Conservation (phyloP, 2,888 invertebrate species). For the Eustalomyia histrio region DNA sequence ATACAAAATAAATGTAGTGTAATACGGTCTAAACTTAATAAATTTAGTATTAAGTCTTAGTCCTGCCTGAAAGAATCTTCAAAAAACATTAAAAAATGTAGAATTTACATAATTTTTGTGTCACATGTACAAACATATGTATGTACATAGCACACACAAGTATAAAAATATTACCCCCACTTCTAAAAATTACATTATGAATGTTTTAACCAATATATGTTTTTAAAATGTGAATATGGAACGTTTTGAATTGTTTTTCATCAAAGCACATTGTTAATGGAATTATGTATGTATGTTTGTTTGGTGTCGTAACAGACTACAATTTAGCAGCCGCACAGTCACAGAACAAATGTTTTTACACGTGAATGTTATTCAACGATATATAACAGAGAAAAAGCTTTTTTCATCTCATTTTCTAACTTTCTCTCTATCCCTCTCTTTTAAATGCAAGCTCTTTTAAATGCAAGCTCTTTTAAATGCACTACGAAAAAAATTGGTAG, state of each 20-base stretch:
- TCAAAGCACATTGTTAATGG: too few species aligned
- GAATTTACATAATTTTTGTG: too few species aligned
- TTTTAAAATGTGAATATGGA: conserved; percentile 39
- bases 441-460: too few species aligned
- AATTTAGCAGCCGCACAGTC: conserved; percentile 14
- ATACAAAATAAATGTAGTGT: too few species aligned
- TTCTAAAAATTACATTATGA: not conserved
- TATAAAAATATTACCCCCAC: conserved; percentile 9
- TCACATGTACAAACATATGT: too few species aligned
- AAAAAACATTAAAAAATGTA: too few species aligned
- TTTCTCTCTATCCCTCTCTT: not conserved
- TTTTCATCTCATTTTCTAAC: not conserved
- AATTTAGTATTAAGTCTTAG: too few species aligned
- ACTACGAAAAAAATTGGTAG: not conserved
- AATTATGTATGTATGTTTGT: not conserved
- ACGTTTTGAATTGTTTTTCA: not conserved
- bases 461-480: not conserved
- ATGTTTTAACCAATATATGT: conserved; percentile 13
- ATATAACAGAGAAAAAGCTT: conserved; percentile 29
- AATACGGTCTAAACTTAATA: too few species aligned
- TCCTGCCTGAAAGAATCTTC: too few species aligned
- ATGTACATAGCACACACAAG: too few species aligned
- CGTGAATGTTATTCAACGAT: conserved; percentile 40
- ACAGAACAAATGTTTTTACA: conserved; percentile 53
- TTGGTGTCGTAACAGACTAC: conserved; percentile 48